These are phyloP conservation scores for Bathynomus jamesi DNA, from an alignment of 1,140 invertebrate species.

Conservation along the genomic window DNA sequence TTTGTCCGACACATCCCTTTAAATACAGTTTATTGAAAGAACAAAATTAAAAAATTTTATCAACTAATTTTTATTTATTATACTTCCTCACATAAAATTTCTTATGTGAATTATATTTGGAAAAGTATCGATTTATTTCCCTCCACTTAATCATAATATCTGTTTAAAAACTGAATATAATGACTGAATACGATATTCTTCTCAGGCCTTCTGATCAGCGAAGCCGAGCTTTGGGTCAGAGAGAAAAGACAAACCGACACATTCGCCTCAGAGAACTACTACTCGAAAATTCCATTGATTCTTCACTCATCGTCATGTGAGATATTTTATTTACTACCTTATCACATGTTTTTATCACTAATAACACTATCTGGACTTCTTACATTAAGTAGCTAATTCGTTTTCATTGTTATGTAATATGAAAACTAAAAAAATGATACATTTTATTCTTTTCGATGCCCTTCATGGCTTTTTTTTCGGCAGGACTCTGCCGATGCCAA, in stretches of 20 bases:
- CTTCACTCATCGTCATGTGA: slow-evolving; percentile 83
- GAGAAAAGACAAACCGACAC: slow-evolving; percentile 85
- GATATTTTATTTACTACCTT: slow-evolving; percentile 40
- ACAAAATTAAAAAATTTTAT: background rate
- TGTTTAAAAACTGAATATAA: background rate
- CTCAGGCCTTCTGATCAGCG: slow-evolving; percentile 51
- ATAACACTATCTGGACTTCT: too few species aligned
- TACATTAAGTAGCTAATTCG: too few species aligned
- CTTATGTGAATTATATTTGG: background rate
- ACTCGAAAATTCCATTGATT: slow-evolving; percentile 70
- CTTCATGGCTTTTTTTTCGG: too few species aligned
- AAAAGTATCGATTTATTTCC: background rate
- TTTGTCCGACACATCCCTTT: background rate
- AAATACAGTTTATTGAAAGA: background rate
- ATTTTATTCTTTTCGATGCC: too few species aligned
- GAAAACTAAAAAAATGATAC: too few species aligned
- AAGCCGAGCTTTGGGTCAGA: slow-evolving; percentile 74
- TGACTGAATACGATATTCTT: background rate
- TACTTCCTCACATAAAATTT: background rate
- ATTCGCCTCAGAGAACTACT: slow-evolving; percentile 79
- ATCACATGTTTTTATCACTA: too few species aligned
- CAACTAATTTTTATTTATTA: background rate
- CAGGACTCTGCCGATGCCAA: slow-evolving; percentile 86
- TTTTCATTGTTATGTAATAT: too few species aligned
- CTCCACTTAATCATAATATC: background rate